These are phyloP conservation scores for Branchellion lobata DNA, from an alignment of 2,888 invertebrate genomes.

Conservation along the genomic window DNA sequence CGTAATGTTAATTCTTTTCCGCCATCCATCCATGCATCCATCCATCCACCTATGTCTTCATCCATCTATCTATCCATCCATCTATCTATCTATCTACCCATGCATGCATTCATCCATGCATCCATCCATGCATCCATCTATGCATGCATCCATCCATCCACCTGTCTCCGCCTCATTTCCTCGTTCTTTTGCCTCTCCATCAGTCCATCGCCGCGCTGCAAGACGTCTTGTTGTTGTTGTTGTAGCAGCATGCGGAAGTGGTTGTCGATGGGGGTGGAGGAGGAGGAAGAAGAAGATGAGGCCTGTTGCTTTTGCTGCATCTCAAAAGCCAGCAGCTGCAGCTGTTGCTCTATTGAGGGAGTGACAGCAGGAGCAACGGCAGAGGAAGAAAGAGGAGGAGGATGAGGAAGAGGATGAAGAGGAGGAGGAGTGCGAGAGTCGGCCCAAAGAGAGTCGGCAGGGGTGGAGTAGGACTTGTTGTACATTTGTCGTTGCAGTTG, in stretches of 20 bases:
- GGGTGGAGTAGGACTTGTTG: not conserved
- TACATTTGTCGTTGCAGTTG: slow-evolving; percentile 5
- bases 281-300: too few species aligned
- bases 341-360: not conserved
- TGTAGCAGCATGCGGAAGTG: too few species aligned
- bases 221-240: slow-evolving; percentile 2
- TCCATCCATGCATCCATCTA: not conserved
- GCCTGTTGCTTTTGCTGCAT: slow-evolving; percentile 6
- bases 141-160: not conserved
- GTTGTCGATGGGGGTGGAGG: too few species aligned
- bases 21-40: not conserved
- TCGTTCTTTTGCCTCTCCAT: slow-evolving; percentile 31
- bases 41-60: not conserved
- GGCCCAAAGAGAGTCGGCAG: not conserved
- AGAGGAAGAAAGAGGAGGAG: not conserved
- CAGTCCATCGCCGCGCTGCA: not conserved
- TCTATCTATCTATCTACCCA: not conserved
- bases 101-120: not conserved
- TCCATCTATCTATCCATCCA: not conserved
- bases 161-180: slow-evolving; percentile 34
- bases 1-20: not conserved
- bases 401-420: not conserved
- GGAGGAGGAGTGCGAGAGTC: not conserved
- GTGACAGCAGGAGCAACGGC: too few species aligned
- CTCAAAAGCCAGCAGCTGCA: not conserved